Evolutionary conservation across 1,140 invertebrate species (phyloP).

Genomic region (Nylanderia fulva): DNA sequence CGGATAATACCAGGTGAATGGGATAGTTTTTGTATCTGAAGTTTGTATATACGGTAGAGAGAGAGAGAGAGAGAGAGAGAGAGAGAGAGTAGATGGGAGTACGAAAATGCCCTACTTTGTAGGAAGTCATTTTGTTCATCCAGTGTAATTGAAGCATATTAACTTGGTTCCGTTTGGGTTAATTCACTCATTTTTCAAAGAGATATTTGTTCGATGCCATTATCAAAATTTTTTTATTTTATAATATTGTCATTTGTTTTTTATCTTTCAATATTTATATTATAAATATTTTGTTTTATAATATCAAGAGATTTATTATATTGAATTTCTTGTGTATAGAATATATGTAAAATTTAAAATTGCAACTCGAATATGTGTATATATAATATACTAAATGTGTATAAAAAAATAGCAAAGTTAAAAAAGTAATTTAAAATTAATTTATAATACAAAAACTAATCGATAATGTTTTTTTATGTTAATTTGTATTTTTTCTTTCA

Average conservation of each 20-base stretch:
- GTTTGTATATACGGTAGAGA: neutral
- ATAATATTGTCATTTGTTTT: neutral
- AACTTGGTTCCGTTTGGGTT: neutral
- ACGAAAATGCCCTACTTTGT: neutral
- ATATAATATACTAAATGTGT: neutral
- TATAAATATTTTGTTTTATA: neutral
- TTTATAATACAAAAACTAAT: neutral
- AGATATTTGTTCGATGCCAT: neutral
- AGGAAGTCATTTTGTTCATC: neutral
- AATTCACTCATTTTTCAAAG: neutral
- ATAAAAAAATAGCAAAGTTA: neutral
- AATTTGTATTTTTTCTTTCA: neutral
- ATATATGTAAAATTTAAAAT: too few species aligned
- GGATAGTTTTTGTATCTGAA: constrained; percentile 23
- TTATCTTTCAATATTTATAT: neutral
- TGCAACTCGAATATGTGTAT: too few species aligned
- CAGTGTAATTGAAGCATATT: neutral
- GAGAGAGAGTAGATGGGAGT: neutral
- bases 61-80: neutral
- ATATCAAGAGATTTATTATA: neutral
- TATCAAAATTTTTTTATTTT: neutral
- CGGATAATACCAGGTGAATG: neutral
- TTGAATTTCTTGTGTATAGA: neutral
- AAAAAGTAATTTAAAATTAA: neutral
- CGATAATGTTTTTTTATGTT: neutral